Percentiles rank a stretch among this genome's conserved stretches.
phyloP scores from a whole-genome alignment of 2,113 vertebrate genomes.

The Setophaga kirtlandii region DNA sequence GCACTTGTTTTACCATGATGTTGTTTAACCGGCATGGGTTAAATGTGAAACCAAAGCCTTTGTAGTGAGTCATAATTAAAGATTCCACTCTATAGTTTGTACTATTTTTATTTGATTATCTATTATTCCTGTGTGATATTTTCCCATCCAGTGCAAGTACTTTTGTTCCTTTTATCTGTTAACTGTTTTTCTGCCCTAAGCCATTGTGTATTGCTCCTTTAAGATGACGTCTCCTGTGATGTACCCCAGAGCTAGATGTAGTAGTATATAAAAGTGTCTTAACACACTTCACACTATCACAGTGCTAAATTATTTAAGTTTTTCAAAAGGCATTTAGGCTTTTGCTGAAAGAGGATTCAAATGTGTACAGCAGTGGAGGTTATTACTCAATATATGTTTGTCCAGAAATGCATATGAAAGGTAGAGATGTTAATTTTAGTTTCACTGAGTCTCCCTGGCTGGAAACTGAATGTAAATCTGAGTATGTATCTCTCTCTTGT shows the following conservation, averaged over 20 bases:
- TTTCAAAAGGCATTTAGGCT: constrained; percentile 39
- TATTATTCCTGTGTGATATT: not conserved
- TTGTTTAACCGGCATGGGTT: not conserved
- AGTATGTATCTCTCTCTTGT: constrained; percentile 24
- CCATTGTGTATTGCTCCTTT: not conserved
- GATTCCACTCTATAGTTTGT: not conserved
- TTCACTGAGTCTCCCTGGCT: constrained; percentile 11
- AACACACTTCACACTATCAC: not conserved
- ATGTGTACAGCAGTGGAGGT: not conserved
- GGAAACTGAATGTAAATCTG: constrained; percentile 26
- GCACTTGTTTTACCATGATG: not conserved
- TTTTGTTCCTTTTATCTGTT: not conserved
- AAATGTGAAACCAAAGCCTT: not conserved
- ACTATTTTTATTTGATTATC: not conserved
- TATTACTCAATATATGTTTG: constrained; percentile 5
- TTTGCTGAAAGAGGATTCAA: not conserved
- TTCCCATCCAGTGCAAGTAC: not conserved
- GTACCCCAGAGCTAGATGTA: constrained; percentile 9
- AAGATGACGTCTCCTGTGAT: not conserved
- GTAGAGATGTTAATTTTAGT: constrained; percentile 41
- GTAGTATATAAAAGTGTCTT: not conserved
- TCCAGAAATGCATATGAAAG: constrained; percentile 24
- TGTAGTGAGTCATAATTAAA: not conserved
- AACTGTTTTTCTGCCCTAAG: not conserved
- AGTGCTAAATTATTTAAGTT: constrained; percentile 30